Evolutionary conservation across 2,888 invertebrate genomes (phyloP).

Genomic region (Dynastes grantii): DNA sequence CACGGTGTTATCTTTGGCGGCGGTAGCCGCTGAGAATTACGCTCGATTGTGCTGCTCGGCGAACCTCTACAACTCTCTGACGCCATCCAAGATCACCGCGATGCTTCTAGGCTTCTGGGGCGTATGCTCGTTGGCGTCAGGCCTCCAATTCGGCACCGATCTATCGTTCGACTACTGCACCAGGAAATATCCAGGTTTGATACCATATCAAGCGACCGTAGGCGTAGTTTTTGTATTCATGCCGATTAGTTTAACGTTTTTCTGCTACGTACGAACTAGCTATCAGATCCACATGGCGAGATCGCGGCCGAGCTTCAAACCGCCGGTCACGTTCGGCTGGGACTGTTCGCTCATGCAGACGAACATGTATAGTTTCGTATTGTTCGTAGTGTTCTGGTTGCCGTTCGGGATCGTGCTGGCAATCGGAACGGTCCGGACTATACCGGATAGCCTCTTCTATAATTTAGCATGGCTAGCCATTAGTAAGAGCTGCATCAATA

Average conservation of each 20-base stretch:
- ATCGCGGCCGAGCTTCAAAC: conserved; percentile 75
- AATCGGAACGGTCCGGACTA: conserved; percentile 71
- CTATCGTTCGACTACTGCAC: conserved; percentile 82
- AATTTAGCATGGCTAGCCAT: conserved; percentile 81
- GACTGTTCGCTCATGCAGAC: conserved; percentile 77
- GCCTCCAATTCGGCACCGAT: conserved; percentile 75
- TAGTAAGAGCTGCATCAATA: conserved; percentile 79
- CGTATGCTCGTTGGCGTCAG: conserved; percentile 73
- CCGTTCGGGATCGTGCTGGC: conserved; percentile 79
- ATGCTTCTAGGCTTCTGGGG: conserved; percentile 75
- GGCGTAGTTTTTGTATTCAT: conserved; percentile 75
- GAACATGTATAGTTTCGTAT: conserved; percentile 77
- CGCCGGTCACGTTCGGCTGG: conserved; percentile 76
- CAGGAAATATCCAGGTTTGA: conserved; percentile 73
- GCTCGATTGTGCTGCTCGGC: conserved; percentile 75
- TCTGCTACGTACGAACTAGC: conserved; percentile 73
- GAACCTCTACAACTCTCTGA: conserved; percentile 71
- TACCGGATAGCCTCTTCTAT: conserved; percentile 75
- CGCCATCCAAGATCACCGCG: conserved; percentile 72
- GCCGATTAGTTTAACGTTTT: conserved; percentile 75
- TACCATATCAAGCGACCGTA: conserved; percentile 74
- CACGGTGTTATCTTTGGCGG: conserved; percentile 76
- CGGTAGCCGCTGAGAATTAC: conserved; percentile 80
- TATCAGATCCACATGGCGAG: conserved; percentile 72
- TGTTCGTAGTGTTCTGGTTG: conserved; percentile 79